Percentiles rank a stretch among this genome's conserved stretches.
Conservation (phyloP, 2,113 vertebrate species). For the Riparia riparia region DNA sequence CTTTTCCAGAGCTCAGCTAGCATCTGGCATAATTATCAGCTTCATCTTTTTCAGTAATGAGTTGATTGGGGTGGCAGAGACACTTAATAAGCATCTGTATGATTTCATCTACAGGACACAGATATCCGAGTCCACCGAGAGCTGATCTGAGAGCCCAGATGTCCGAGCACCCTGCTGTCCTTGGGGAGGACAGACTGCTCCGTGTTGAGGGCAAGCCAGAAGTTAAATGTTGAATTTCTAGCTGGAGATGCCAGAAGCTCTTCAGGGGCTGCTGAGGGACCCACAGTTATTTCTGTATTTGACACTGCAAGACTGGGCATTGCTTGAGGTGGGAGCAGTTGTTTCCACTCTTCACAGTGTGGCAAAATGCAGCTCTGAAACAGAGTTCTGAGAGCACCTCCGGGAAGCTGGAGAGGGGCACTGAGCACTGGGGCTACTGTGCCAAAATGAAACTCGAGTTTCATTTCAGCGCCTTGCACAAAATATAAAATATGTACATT, state of each 20-base stretch:
- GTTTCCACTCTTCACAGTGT: not conserved
- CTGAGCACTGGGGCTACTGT: not conserved
- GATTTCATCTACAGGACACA: not conserved
- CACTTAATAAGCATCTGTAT: not conserved
- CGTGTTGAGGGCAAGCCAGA: not conserved
- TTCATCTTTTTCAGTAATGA: not conserved
- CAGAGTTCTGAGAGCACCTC: not conserved
- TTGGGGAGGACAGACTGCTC: not conserved
- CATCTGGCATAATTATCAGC: not conserved
- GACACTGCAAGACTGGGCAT: not conserved
- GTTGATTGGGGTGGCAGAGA: slow-evolving; percentile 1
- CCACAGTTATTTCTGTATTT: not conserved
- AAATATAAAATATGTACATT: not conserved
- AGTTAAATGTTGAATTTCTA: not conserved
- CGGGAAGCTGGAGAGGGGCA: not conserved
- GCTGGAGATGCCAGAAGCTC: not conserved
- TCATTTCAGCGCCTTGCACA: not conserved
- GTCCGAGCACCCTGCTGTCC: not conserved
- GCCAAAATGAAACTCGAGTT: not conserved
- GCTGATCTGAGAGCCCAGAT: not conserved
- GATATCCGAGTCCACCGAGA: not conserved
- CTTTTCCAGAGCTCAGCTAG: slow-evolving; percentile 4
- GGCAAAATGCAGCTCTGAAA: not conserved
- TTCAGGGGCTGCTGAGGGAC: not conserved
- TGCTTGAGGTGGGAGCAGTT: not conserved